These are phyloP conservation scores for Onthophagus sagittarius DNA, from an alignment of 2,888 invertebrate genomes.

Conservation along the genomic window DNA sequence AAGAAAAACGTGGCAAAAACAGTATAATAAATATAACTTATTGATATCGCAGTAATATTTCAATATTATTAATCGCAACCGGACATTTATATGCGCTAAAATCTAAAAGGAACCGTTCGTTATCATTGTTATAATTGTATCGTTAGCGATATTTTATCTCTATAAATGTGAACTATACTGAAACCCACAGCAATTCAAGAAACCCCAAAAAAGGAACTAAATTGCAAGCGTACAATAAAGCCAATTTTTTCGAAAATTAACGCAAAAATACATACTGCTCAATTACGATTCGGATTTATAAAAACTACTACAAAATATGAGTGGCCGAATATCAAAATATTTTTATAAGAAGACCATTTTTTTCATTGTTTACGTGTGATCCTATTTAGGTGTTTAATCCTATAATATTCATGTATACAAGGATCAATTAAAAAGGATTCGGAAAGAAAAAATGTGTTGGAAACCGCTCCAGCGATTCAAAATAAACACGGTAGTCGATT, in stretches of 20 bases:
- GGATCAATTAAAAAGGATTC: neutral
- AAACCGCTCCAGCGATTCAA: neutral
- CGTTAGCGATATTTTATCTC: neutral
- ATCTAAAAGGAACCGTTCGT: neutral
- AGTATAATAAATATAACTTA: neutral
- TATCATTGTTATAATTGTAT: neutral
- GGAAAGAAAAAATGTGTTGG: neutral
- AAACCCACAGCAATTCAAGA: neutral
- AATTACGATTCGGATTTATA: neutral
- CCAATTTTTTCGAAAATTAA: neutral
- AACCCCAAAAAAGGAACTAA: neutral
- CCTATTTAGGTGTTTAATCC: neutral
- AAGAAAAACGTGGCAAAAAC: neutral
- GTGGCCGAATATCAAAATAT: neutral
- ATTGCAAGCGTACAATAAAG: neutral
- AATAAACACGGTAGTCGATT: neutral
- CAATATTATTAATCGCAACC: neutral
- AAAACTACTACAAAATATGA: neutral
- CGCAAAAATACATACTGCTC: neutral
- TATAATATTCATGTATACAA: neutral
- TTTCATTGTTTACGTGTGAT: neutral
- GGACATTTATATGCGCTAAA: neutral
- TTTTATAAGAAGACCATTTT: neutral
- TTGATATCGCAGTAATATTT: neutral
- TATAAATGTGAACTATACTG: neutral